These are phyloP conservation scores for Nomia melanderi DNA, from an alignment of 1,140 invertebrate species.

Conservation along the genomic window DNA sequence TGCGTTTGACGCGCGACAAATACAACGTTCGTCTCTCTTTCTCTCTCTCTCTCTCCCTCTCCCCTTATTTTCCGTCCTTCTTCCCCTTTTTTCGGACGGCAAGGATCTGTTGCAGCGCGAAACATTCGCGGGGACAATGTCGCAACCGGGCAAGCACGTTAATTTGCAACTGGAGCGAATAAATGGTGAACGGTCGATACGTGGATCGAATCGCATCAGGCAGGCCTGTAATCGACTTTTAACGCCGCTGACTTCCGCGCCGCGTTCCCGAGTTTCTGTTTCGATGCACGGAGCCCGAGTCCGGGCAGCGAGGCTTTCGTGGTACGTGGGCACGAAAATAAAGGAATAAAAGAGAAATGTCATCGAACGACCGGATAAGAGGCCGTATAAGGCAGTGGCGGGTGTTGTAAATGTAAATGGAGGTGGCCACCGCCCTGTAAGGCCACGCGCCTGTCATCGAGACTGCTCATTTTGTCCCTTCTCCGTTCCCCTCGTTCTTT, in stretches of 20 bases:
- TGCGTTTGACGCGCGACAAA: not conserved
- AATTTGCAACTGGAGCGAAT: conserved; percentile 2
- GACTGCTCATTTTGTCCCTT: conserved; percentile 52
- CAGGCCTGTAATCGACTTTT: conserved; percentile 25
- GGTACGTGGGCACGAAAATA: conserved; percentile 42
- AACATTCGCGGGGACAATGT: not conserved
- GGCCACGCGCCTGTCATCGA: conserved; percentile 72
- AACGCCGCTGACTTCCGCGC: conserved; percentile 53
- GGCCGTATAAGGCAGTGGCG: conserved; percentile 70
- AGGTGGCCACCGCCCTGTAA: conserved; percentile 70
- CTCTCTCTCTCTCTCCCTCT: not conserved
- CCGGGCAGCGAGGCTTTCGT: conserved; percentile 33
- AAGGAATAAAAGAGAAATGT: conserved; percentile 68
- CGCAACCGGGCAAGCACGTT: not conserved
- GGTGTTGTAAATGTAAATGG: conserved; percentile 76
- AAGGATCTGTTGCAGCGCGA: not conserved
- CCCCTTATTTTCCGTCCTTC: too few relatives aligned
- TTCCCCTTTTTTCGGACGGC: not conserved
- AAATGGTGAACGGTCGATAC: conserved; percentile 3
- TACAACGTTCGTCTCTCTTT: not conserved
- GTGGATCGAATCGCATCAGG: conserved; percentile 23
- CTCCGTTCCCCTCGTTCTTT: not conserved
- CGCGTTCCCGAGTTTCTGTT: conserved; percentile 43
- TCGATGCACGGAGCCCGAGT: not conserved
- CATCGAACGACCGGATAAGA: conserved; percentile 69